A percentile compares a stretch with the other conserved stretches of the same genome.
Evolutionary conservation across 1,140 invertebrate species (phyloP).

Genomic region (Zaprionus gabonicus): DNA sequence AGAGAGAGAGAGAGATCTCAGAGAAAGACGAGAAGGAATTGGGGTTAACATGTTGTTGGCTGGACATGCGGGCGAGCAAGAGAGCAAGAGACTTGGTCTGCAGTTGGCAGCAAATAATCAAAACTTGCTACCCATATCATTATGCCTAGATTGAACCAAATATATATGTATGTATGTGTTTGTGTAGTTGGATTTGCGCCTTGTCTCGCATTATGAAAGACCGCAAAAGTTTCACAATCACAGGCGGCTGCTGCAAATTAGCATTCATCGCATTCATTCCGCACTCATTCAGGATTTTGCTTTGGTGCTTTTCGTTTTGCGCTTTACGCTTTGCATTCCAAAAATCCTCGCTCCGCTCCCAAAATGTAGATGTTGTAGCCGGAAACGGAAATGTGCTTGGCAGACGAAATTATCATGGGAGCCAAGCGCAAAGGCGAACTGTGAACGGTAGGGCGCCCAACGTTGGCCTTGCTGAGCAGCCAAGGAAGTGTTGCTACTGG

Average conservation of each 20-base stretch:
- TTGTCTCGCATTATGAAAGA: constrained; percentile 38
- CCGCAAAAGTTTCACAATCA: constrained; percentile 43
- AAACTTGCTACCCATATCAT: constrained; percentile 54
- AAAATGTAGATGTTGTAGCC: constrained; percentile 10
- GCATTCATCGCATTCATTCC: constrained; percentile 48
- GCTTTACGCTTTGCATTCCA: constrained; percentile 34
- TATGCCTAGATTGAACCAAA: constrained; percentile 27
- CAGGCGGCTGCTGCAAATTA: constrained; percentile 35
- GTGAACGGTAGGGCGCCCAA: constrained; percentile 20
- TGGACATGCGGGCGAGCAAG: constrained; percentile 31
- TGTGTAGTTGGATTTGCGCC: background rate
- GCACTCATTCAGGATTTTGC: constrained; percentile 38
- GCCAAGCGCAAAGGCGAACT: constrained; percentile 19
- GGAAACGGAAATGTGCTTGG: constrained; percentile 78
- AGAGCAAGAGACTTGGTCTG: constrained; percentile 17
- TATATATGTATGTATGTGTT: background rate
- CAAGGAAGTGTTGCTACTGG: background rate
- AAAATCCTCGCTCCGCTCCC: constrained; percentile 15
- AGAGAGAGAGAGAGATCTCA: constrained; percentile 16
- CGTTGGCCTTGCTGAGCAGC: constrained; percentile 15
- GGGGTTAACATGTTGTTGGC: constrained; percentile 27
- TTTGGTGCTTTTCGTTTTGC: constrained; percentile 22
- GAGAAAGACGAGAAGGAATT: constrained; percentile 17
- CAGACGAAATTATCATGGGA: constrained; percentile 75
- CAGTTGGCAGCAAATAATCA: constrained; percentile 71